These are phyloP conservation scores for Neoarius graeffei DNA, from an alignment of 2,113 vertebrate species.

Conservation along the genomic window DNA sequence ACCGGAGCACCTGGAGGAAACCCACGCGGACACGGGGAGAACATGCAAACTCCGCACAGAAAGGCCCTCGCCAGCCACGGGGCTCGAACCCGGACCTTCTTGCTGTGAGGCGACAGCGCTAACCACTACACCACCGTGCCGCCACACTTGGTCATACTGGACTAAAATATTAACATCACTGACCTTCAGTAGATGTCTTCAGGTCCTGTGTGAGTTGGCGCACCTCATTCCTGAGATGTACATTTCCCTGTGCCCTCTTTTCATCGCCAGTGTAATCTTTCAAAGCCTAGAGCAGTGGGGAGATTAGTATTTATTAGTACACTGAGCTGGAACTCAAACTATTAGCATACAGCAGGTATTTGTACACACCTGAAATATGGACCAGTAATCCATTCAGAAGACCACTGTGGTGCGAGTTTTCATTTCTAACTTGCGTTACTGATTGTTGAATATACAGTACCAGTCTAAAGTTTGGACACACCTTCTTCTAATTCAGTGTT, in stretches of 20 bases:
- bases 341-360: background rate
- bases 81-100: no score
- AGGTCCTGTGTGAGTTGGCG: conserved; percentile 77
- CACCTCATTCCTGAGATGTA: conserved; percentile 76
- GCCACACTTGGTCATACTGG: background rate
- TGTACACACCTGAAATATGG: background rate
- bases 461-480: no score
- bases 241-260: conserved; percentile 60
- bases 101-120: no score
- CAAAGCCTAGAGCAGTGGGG: conserved; percentile 70
- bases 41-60: no score
- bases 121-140: no score
- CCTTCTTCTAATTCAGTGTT: no score
- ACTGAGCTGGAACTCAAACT: background rate
- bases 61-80: no score
- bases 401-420: no score
- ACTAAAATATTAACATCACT: conserved; percentile 8
- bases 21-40: no score
- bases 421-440: no score
- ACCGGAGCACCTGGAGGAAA: no score
- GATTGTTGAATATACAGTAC: no score
- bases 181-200: conserved; percentile 79
- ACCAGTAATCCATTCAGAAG: background rate
- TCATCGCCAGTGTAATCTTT: conserved; percentile 64
- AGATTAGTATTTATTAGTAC: background rate